These are phyloP conservation scores for Brachynemurus nebulosus DNA, from an alignment of 2,888 invertebrate species.

Conservation along the genomic window DNA sequence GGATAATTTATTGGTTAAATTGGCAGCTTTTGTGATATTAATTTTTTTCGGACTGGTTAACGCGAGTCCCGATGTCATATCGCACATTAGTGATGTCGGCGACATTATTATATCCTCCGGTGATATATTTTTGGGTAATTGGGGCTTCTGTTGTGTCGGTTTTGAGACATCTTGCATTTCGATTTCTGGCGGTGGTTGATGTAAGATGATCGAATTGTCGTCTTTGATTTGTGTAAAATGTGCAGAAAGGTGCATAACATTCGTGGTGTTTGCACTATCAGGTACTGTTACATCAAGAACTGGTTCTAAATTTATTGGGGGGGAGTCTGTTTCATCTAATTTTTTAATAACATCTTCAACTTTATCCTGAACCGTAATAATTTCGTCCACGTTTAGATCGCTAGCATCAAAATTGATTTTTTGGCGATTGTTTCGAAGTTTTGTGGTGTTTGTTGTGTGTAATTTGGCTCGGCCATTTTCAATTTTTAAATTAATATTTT, in stretches of 20 bases:
- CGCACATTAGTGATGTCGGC: conserved; percentile 36
- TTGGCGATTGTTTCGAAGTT: background rate
- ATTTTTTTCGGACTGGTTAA: conserved; percentile 34
- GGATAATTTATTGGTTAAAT: conserved; percentile 16
- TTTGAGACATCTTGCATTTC: background rate
- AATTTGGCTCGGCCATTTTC: conserved; percentile 24
- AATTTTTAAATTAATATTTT: conserved; percentile 29
- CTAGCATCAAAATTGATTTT: background rate
- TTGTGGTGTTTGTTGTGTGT: background rate
- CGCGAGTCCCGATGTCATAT: conserved; percentile 34
- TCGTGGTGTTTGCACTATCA: too few species aligned
- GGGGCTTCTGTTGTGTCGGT: background rate
- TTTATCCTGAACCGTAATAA: background rate
- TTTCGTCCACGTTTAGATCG: background rate
- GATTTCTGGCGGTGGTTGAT: background rate
- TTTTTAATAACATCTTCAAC: background rate
- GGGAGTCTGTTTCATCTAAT: background rate
- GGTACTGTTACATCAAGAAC: too few species aligned
- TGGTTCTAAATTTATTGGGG: too few species aligned
- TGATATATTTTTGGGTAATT: background rate
- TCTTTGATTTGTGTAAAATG: background rate
- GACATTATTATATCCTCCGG: conserved; percentile 26
- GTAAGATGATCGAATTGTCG: conserved; percentile 1
- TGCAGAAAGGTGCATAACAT: background rate
- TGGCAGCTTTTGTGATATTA: conserved; percentile 18